Base-by-base conservation (phyloP, 2,888 invertebrate genomes). In the Heteromyza rotundicornis region DNA sequence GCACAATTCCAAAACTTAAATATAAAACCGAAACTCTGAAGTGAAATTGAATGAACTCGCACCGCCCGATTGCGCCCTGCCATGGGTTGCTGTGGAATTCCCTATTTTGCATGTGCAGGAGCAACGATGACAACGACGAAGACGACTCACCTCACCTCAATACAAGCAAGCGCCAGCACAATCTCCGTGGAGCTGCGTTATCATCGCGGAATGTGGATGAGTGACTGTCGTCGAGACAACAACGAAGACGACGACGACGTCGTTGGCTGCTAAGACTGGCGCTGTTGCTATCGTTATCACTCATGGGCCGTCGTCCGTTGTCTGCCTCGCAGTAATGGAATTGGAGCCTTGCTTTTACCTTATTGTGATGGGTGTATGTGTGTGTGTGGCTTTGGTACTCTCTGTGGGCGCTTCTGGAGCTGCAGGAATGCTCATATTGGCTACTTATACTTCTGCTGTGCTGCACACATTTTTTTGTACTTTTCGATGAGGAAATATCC, bases 231-330 rank as follows among this genome's bases (percentile, higher is more conserved):
- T 10, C 2, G 40, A 10, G 40, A 40, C 3, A 3, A n/a, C 40
- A 10, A 10, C 10, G 27, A 27, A 7, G 27, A n/a, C n/a, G 40
- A n/a, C n/a, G 40, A n/a, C n/a, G 40, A n/a, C n/a, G 16, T 3
- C 16, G n/a, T 7, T n/a, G 40, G 40, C 40, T 2, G 14, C 3
- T 10, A n/a, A 7, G 40, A 12, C n/a, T 40, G 40, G n/a, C 40
- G 40, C 40, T 40, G 40, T n/a, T 40, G 40, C 16, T 40, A 40
- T 40, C 40, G 40, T 40, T 40, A 40, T 40, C 40, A 40, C 32
- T 32, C 32, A 27, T 27, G 27, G 2, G 40, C 14, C 27, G 27
- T 40, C 10, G 40, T 3, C 40, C 16, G n/a, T 40, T n/a, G 40
- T 40, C 40, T 40, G 40, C 7, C 40, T 40, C 40, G n/a, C 3